Conservation (phyloP, 2,888 invertebrate species). For the Drosophila longiperda region DNA sequence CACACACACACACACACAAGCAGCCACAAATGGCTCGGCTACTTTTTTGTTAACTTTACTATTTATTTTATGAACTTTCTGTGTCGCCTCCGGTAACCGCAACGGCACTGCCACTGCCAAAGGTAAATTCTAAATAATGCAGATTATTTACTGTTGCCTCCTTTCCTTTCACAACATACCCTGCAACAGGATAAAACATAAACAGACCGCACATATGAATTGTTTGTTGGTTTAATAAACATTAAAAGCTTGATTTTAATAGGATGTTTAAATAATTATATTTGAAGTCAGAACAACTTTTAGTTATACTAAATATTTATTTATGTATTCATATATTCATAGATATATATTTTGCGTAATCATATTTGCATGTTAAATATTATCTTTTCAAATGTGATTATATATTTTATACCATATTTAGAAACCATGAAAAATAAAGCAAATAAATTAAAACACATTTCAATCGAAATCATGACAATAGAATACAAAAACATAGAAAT, state of each 20-base stretch:
- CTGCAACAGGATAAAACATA: not conserved
- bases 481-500: not conserved
- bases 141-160: conserved; percentile 25
- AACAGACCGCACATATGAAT: conserved; percentile 5
- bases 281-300: not conserved
- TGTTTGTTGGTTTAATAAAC: not conserved
- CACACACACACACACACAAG: conserved; percentile 29
- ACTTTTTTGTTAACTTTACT: conserved; percentile 75
- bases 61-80: conserved; percentile 74
- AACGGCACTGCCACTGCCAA: conserved; percentile 8
- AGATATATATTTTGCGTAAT: not conserved
- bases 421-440: not conserved
- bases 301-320: not conserved
- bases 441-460: not conserved
- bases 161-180: not conserved
- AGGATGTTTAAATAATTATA: not conserved
- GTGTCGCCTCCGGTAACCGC: conserved; percentile 39
- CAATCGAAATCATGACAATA: not conserved
- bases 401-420: not conserved
- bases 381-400: not conserved
- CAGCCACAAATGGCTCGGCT: conserved; percentile 40
- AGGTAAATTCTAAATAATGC: conserved; percentile 43
- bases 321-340: not conserved
- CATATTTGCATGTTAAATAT: not conserved
- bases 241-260: not conserved